A percentile compares a stretch with the other conserved stretches of the same genome.
These are phyloP conservation scores for Camponotus floridanus DNA, from an alignment of 1,140 invertebrate species.

Conservation along the genomic window DNA sequence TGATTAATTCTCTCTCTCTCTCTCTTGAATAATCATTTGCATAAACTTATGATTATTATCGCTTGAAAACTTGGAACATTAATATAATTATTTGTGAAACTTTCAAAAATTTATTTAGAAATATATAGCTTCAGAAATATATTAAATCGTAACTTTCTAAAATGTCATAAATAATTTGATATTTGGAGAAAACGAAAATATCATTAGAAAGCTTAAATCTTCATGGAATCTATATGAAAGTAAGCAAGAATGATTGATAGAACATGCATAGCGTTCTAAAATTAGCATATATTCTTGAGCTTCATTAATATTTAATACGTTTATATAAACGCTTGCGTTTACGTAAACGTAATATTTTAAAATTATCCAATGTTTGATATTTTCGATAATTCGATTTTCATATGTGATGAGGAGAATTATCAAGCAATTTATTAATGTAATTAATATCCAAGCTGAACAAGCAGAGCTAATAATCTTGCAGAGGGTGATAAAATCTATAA, in stretches of 20 bases:
- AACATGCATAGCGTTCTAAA: background rate
- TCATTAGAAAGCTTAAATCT: too few relatives aligned
- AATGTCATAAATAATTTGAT: too few relatives aligned
- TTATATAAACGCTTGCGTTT: background rate
- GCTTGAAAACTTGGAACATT: too few relatives aligned
- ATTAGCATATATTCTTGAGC: background rate
- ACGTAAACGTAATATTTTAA: background rate
- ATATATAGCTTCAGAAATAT: too few relatives aligned
- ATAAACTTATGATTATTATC: too few relatives aligned
- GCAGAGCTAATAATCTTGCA: constrained; percentile 1
- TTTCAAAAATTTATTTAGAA: too few relatives aligned
- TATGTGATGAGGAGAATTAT: background rate
- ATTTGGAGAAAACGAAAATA: too few relatives aligned
- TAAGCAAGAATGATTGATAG: too few relatives aligned
- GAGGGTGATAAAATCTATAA: constrained; percentile 12
- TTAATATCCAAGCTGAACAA: constrained; percentile 16
- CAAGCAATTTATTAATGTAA: constrained; percentile 24
- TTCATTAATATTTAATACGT: background rate
- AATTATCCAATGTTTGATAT: background rate
- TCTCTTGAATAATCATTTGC: background rate
- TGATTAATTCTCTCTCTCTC: background rate
- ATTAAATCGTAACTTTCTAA: too few relatives aligned
- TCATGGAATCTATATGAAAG: too few relatives aligned
- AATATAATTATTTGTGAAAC: too few relatives aligned
- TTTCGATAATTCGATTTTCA: background rate